Evolutionary conservation across 2,797 vertebrate genomes (phyloP).

Genomic region (Acanthis flammea): DNA sequence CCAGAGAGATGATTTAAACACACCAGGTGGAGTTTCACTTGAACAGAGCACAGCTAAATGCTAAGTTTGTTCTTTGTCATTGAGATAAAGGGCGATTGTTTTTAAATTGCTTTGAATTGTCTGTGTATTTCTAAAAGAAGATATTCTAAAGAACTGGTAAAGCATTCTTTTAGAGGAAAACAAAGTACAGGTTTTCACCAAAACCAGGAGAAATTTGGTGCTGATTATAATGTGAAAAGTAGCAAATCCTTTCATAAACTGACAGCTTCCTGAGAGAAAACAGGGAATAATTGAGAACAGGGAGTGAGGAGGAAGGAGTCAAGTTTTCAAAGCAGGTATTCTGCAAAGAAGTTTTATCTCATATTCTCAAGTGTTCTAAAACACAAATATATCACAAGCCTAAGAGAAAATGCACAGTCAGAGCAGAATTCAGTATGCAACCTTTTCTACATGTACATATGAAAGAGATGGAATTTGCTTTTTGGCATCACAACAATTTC

Average conservation of each 20-base stretch:
- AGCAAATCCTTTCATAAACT: background rate
- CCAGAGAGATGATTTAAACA: background rate
- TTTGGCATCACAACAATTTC: background rate
- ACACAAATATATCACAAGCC: background rate
- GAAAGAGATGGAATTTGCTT: background rate
- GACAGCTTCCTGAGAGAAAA: background rate
- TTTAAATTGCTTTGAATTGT: background rate
- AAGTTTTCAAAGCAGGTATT: background rate
- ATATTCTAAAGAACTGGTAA: background rate
- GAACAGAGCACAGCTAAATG: background rate
- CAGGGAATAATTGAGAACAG: background rate
- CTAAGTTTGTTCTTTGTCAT: background rate
- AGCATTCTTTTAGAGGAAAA: background rate
- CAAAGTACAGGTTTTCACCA: background rate
- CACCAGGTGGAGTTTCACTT: background rate
- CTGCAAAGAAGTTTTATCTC: background rate
- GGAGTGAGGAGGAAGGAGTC: fast-evolving
- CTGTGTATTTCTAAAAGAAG: background rate
- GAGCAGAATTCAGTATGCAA: background rate
- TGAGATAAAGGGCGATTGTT: background rate
- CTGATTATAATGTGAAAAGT: background rate
- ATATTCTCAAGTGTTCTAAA: background rate
- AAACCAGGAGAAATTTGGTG: background rate
- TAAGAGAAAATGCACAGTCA: background rate
- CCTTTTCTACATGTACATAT: background rate